phyloP scores from a whole-genome alignment of 2,113 vertebrate species.

The Acrocephalus kingi region DNA sequence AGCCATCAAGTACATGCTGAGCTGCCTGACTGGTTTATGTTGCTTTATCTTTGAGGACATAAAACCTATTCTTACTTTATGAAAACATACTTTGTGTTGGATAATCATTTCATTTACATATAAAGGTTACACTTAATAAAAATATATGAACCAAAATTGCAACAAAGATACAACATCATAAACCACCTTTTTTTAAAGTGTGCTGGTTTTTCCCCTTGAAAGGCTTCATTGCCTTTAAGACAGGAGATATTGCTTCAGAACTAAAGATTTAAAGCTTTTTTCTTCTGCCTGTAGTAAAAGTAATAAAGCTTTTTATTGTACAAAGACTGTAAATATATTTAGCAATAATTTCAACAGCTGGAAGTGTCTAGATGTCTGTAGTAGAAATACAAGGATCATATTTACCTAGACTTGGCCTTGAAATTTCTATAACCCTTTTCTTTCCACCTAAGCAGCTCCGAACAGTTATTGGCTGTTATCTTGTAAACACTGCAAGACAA shows the following conservation, averaged over 20 bases:
- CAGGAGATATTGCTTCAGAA: conserved; percentile 71
- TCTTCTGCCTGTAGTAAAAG: conserved; percentile 68
- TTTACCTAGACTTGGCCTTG: conserved; percentile 25
- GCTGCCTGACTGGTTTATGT: conserved; percentile 63
- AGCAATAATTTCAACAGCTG: conserved; percentile 71
- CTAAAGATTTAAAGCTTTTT: conserved; percentile 75
- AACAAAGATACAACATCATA: conserved; percentile 62
- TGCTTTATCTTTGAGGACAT: conserved; percentile 59
- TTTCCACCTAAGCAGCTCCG: not conserved
- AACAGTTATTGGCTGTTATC: conserved; percentile 13
- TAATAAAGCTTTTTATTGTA: conserved; percentile 75
- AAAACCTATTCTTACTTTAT: conserved; percentile 72
- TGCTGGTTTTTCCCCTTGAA: conserved; percentile 45
- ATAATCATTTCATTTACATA: conserved; percentile 76
- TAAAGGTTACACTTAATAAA: conserved; percentile 73
- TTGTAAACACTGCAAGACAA: conserved; percentile 26
- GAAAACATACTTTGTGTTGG: conserved; percentile 70
- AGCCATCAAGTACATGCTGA: conserved; percentile 63
- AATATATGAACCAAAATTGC: conserved; percentile 62
- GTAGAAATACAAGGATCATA: conserved; percentile 63
- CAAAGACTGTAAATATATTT: conserved; percentile 76
- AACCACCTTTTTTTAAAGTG: conserved; percentile 59
- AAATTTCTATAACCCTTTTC: conserved; percentile 40
- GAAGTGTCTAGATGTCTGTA: conserved; percentile 57
- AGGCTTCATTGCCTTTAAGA: conserved; percentile 74